Evolutionary conservation across 2,888 invertebrate species (phyloP).

Genomic region (Cephus rjabovi): DNA sequence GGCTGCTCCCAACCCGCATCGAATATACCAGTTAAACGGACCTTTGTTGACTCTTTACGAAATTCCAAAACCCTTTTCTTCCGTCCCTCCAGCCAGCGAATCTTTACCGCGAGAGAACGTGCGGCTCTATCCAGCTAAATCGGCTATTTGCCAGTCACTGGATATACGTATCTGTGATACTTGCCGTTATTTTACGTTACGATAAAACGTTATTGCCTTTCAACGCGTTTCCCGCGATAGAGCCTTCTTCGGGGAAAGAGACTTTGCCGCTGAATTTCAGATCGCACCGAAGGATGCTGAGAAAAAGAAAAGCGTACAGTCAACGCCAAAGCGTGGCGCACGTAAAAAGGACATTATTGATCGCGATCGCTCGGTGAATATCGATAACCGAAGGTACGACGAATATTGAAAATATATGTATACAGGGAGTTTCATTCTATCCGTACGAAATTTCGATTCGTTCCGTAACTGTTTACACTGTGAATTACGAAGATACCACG

Average conservation of each 20-base stretch:
- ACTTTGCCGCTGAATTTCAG: neutral
- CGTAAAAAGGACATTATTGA: neutral
- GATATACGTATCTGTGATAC: neutral
- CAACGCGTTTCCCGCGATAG: neutral
- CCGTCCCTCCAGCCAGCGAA: neutral
- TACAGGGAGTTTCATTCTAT: neutral
- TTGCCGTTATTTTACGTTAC: neutral
- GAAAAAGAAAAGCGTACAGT: neutral
- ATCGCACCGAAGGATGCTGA: neutral
- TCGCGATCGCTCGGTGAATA: neutral
- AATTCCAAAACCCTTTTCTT: neutral
- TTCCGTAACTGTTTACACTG: neutral
- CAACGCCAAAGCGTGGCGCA: neutral
- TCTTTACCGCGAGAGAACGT: neutral
- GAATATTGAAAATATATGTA: neutral
- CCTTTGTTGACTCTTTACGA: neutral
- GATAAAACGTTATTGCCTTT: neutral
- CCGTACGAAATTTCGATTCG: neutral
- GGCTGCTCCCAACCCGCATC: neutral
- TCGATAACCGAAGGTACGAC: neutral
- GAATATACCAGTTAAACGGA: neutral
- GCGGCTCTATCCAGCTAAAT: neutral
- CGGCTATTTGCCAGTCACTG: neutral
- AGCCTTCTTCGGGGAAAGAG: neutral
- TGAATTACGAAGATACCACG: neutral